A percentile compares a stretch with the other conserved stretches of the same genome.
Evolutionary conservation across 2,113 vertebrate genomes (phyloP).

Genomic region (Megaleporinus macrocephalus): DNA sequence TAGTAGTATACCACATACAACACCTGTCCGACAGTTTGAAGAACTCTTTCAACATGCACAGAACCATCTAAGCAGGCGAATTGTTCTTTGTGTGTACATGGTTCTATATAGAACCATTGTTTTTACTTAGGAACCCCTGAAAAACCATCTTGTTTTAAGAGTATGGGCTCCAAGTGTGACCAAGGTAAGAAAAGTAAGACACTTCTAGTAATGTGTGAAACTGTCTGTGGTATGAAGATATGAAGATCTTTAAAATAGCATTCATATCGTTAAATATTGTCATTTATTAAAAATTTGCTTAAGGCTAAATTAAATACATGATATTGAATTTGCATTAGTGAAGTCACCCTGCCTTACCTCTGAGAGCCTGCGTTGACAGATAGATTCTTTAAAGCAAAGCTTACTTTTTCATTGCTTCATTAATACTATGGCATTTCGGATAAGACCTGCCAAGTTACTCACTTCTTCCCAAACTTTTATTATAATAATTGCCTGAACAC

Average conservation of each 20-base stretch:
- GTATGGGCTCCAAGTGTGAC: neutral
- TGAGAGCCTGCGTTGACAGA: slow-evolving; percentile 20
- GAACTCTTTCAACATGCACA: too few species aligned
- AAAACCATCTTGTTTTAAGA: too few species aligned
- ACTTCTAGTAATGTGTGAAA: neutral
- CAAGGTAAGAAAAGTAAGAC: neutral
- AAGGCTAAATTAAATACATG: slow-evolving; percentile 44
- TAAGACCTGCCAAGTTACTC: neutral
- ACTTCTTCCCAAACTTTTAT: slow-evolving; percentile 7
- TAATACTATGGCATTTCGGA: slow-evolving; percentile 1
- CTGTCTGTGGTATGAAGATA: neutral
- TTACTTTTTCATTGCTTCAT: slow-evolving; percentile 27
- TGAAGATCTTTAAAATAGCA: neutral
- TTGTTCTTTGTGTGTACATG: neutral
- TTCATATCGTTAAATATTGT: slow-evolving; percentile 36
- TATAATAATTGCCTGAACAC: slow-evolving; percentile 14
- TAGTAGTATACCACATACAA: too few species aligned
- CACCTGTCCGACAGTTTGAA: too few species aligned
- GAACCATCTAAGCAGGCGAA: too few species aligned
- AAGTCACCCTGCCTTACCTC: neutral
- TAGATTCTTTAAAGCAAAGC: slow-evolving; percentile 17
- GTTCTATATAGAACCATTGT: neutral
- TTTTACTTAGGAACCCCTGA: neutral
- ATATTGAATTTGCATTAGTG: slow-evolving; percentile 15
- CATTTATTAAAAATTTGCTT: slow-evolving; percentile 37